Percentiles rank a stretch among this genome's conserved stretches.
These are phyloP conservation scores for Styela plicata DNA, from an alignment of 23 tunicate genomes.

Conservation along the genomic window DNA sequence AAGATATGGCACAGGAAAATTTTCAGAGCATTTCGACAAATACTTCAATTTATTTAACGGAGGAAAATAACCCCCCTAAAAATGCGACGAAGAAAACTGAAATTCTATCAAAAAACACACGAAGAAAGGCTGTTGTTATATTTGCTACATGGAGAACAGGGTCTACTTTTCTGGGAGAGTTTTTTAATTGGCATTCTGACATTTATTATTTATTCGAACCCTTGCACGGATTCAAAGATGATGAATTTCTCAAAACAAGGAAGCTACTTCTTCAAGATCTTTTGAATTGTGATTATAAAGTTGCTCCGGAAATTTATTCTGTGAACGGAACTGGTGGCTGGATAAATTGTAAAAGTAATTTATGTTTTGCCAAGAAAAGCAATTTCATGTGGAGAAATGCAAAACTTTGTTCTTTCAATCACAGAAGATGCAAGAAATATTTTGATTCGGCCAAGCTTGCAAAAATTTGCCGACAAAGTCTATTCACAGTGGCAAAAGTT, in stretches of 20 bases:
- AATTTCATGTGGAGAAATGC: constrained; percentile 3
- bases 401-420: not conserved
- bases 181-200: not conserved
- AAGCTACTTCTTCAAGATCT: not conserved
- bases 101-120: too few relatives aligned
- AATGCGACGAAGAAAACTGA: too few relatives aligned
- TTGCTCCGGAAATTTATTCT: not conserved
- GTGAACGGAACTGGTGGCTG: not conserved
- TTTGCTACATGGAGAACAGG: constrained; percentile 9
- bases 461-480: not conserved
- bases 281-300: not conserved
- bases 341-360: constrained; percentile 2
- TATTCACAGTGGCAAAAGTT: not conserved
- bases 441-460: not conserved
- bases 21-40: too few relatives aligned
- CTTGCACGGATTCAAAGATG: not conserved
- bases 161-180: constrained; percentile 14
- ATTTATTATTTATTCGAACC: constrained; percentile 13
- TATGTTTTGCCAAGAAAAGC: constrained; percentile 8
- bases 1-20: too few relatives aligned
- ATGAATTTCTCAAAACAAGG: not conserved
- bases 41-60: too few relatives aligned
- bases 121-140: constrained; percentile 11
- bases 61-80: too few relatives aligned
- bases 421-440: not conserved